These are phyloP conservation scores for Ginglymostoma cirratum DNA, from an alignment of 2,113 vertebrate genomes.

Conservation along the genomic window DNA sequence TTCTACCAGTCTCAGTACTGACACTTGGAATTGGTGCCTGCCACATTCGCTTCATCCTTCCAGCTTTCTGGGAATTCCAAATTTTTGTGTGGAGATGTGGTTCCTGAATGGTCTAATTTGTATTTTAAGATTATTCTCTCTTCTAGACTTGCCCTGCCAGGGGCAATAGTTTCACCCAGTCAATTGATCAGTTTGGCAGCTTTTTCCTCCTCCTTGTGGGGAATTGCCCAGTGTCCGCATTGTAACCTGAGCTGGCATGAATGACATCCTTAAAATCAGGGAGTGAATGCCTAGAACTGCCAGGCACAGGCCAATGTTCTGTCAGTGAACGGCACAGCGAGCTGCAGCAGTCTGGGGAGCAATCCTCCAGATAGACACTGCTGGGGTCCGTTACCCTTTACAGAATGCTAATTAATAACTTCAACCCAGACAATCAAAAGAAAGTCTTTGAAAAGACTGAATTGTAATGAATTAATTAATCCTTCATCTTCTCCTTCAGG, in stretches of 20 bases:
- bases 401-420: neutral
- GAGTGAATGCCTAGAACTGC: neutral
- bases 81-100: neutral
- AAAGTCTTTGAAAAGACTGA: neutral
- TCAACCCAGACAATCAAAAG: neutral
- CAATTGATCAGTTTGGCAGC: neutral
- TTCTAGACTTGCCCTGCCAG: neutral
- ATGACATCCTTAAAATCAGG: neutral
- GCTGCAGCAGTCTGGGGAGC: neutral
- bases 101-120: neutral
- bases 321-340: neutral
- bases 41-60: too few species aligned
- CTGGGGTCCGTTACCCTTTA: neutral
- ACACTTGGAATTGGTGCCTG: neutral
- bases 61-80: neutral
- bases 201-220: neutral
- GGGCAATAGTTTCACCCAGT: too few species aligned
- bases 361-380: neutral
- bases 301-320: neutral
- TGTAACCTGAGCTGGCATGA: neutral
- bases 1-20: neutral
- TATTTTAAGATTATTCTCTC: neutral
- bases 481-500: neutral
- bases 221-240: neutral
- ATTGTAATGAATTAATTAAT: slow-evolving; percentile 24